phyloP scores from a whole-genome alignment of 1,140 invertebrate species.

The Probaryconus sp. region DNA sequence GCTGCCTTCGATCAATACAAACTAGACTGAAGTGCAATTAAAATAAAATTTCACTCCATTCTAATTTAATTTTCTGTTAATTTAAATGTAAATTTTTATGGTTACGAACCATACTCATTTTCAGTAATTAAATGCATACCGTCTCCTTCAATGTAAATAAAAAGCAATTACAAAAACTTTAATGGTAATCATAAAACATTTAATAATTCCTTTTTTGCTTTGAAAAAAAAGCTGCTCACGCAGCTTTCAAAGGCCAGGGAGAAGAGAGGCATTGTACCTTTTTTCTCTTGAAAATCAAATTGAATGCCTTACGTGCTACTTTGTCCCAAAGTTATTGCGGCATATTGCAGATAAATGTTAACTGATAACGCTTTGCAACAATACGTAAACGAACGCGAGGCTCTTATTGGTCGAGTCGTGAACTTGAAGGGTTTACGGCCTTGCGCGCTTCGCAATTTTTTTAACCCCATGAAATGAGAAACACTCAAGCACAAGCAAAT shows the following conservation, averaged over 20 bases:
- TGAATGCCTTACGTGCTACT: not conserved
- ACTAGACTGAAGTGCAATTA: no score
- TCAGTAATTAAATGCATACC: slow-evolving; percentile 44
- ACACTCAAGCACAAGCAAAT: no score
- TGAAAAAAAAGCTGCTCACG: no score
- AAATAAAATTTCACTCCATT: slow-evolving; percentile 29
- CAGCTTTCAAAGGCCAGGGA: no score
- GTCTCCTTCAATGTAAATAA: slow-evolving; percentile 37
- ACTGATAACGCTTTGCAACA: slow-evolving; percentile 32
- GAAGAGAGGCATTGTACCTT: no score
- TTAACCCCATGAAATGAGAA: no score
- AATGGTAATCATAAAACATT: slow-evolving; percentile 44
- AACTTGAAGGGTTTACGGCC: slow-evolving; percentile 19
- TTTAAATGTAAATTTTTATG: slow-evolving; percentile 56
- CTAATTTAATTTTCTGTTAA: slow-evolving; percentile 39
- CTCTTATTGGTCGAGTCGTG: slow-evolving; percentile 22
- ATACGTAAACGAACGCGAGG: slow-evolving; percentile 34
- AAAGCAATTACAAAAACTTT: slow-evolving; percentile 51
- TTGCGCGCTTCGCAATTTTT: no score
- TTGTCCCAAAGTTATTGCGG: slow-evolving; percentile 41
- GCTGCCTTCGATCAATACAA: no score
- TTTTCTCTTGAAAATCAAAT: no score
- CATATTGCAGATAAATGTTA: slow-evolving; percentile 35
- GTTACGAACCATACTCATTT: slow-evolving; percentile 9
- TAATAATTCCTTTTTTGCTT: slow-evolving; percentile 37